Conservation (phyloP, 2,888 invertebrate species). For the Hymenopus coronatus region DNA sequence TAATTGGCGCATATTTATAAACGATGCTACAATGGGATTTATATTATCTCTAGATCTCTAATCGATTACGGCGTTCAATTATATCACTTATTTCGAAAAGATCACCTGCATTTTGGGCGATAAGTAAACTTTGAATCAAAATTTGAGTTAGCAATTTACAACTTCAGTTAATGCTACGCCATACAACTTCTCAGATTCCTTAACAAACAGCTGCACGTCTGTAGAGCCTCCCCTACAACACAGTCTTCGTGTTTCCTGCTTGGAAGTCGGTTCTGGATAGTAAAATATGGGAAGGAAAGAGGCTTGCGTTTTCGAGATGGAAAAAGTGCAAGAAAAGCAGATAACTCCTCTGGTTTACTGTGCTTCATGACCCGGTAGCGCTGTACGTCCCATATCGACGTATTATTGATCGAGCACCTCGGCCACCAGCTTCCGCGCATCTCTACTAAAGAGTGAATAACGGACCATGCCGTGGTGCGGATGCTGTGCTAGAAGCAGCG, state of each 20-base stretch:
- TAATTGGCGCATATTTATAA: too few species aligned
- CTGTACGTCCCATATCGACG: background rate
- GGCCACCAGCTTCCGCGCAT: background rate
- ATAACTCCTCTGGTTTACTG: background rate
- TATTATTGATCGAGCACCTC: background rate
- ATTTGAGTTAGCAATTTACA: too few species aligned
- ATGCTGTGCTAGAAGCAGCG: background rate
- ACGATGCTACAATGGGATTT: too few species aligned
- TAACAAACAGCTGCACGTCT: too few species aligned
- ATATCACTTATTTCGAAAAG: too few species aligned
- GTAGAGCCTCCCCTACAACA: too few species aligned
- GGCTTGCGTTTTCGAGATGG: background rate
- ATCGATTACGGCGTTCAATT: too few species aligned
- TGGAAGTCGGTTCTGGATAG: background rate
- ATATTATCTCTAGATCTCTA: too few species aligned
- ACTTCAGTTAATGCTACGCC: too few species aligned
- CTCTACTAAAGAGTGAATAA: background rate
- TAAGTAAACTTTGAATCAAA: too few species aligned
- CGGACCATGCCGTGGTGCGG: constrained; percentile 5
- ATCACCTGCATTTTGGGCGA: too few species aligned
- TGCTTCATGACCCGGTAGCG: background rate
- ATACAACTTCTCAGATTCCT: too few species aligned
- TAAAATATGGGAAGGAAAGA: background rate
- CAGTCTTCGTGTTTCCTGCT: background rate
- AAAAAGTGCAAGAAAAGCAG: background rate